Conservation (phyloP, 2,797 vertebrate species). For the Echiichthys vipera region DNA sequence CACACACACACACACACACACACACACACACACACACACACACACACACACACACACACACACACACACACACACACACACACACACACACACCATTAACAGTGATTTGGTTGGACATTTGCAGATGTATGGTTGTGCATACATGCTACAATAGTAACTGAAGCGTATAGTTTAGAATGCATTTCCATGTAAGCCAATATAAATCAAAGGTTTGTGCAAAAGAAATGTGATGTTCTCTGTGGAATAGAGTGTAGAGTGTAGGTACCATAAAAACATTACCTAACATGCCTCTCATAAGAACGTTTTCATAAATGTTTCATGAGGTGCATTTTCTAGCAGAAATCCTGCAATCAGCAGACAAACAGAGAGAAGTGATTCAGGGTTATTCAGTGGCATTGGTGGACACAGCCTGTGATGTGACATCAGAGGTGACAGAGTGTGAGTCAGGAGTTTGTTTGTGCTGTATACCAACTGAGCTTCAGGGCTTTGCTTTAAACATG, state of each 20-base stretch:
- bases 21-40: no score
- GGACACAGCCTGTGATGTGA: slow-evolving; percentile 36
- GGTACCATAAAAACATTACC: not conserved
- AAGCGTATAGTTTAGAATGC: not conserved
- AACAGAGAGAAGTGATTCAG: slow-evolving; percentile 30
- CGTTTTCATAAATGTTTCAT: slow-evolving; percentile 10
- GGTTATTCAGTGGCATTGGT: slow-evolving; percentile 14
- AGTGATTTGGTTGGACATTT: not conserved
- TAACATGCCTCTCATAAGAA: not conserved
- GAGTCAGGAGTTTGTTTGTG: slow-evolving; percentile 56
- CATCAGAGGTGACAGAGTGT: slow-evolving; percentile 48
- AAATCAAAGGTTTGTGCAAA: not conserved
- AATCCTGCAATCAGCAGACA: slow-evolving; percentile 47
- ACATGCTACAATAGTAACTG: not conserved
- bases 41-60: no score
- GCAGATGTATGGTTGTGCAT: not conserved
- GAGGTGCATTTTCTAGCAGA: slow-evolving; percentile 24
- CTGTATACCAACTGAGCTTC: slow-evolving; percentile 18
- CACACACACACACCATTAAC: no score
- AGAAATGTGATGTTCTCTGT: not conserved
- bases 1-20: no score
- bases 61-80: no score
- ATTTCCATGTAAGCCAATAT: not conserved
- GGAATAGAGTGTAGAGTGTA: not conserved
- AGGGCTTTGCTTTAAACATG: slow-evolving; percentile 51